phyloP scores from a whole-genome alignment of 2,113 vertebrate species.

The Nesoenas mayeri region DNA sequence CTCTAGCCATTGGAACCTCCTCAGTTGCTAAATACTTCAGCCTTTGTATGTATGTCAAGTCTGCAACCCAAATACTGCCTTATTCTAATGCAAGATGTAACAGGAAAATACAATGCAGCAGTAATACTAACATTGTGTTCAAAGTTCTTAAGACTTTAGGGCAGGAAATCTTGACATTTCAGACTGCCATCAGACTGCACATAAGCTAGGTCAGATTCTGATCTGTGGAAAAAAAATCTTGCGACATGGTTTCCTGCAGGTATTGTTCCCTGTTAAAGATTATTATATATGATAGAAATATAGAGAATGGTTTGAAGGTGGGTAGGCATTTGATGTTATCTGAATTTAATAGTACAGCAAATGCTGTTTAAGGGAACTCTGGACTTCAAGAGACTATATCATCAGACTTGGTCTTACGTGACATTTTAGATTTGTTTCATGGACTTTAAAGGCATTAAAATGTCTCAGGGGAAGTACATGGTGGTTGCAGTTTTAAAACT shows the following conservation, averaged over 20 bases:
- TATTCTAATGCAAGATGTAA: background rate
- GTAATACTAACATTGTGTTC: background rate
- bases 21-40: background rate
- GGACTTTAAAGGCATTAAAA: background rate
- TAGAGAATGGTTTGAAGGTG: background rate
- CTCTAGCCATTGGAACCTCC: background rate
- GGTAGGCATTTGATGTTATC: background rate
- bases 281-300: background rate
- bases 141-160: background rate
- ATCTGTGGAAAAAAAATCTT: background rate
- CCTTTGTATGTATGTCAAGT: background rate
- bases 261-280: background rate
- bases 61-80: background rate
- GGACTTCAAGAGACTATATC: background rate
- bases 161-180: background rate
- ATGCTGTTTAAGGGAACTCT: background rate
- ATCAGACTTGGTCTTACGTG: rapidly evolving
- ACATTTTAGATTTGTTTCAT: background rate
- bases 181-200: background rate
- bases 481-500: background rate
- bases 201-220: background rate
- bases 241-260: background rate
- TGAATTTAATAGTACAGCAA: background rate
- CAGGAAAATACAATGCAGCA: background rate
- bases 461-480: background rate